phyloP scores from a whole-genome alignment of 2,888 invertebrate species.

The Pilophorus perplexus region DNA sequence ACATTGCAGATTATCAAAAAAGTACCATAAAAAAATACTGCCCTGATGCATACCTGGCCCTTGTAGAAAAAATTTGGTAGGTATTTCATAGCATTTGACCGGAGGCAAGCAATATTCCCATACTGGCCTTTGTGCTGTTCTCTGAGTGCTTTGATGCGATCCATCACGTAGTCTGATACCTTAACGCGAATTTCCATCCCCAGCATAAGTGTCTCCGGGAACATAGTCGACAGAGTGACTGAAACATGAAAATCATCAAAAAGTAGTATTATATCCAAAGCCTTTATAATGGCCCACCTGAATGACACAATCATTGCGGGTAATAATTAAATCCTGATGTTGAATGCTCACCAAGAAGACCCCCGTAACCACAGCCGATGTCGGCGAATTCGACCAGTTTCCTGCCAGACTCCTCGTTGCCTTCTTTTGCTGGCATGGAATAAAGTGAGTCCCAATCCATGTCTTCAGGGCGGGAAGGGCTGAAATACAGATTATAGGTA shows the following conservation, averaged over 20 bases:
- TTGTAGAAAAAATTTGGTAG: conserved; percentile 95
- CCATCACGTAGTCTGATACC: conserved; percentile 97
- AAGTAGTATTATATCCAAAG: too few species aligned
- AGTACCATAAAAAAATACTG: too few species aligned
- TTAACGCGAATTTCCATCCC: conserved; percentile 98
- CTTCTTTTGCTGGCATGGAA: conserved; percentile 50
- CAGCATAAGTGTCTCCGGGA: conserved; percentile 81
- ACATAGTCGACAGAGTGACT: conserved; percentile 89
- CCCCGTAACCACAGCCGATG: conserved; percentile 98
- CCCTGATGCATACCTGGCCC: conserved; percentile 83
- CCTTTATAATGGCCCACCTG: too few species aligned
- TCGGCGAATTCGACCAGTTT: conserved; percentile 85
- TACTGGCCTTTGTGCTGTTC: conserved; percentile 71
- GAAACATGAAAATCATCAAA: conserved; percentile 50
- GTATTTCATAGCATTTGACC: conserved; percentile 99
- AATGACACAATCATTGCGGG: too few species aligned
- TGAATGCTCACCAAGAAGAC: conserved; percentile 66
- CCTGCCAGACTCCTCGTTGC: conserved; percentile 51
- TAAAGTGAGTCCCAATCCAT: conserved; percentile 84
- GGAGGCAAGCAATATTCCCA: conserved; percentile 89
- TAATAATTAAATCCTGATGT: too few species aligned
- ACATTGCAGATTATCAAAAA: neutral
- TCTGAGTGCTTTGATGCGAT: conserved; percentile 85
- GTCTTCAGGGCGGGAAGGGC: conserved; percentile 71
- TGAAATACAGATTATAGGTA: too few species aligned